Evolutionary conservation across 2,113 vertebrate species (phyloP).

Genomic region (Rissa tridactyla): DNA sequence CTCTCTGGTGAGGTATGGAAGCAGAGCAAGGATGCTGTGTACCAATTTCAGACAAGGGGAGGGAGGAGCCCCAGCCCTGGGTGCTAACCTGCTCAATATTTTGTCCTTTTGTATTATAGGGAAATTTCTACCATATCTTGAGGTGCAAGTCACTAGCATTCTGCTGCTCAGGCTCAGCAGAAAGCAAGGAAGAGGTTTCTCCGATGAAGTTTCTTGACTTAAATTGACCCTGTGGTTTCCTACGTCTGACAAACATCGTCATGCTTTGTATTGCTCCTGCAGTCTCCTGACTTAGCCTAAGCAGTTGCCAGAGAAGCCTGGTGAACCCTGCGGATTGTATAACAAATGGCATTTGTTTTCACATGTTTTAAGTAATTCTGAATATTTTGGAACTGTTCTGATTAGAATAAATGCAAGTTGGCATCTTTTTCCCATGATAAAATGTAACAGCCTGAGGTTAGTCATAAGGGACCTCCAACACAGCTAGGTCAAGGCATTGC

Average conservation of each 20-base stretch:
- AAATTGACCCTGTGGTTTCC: not conserved
- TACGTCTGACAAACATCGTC: not conserved
- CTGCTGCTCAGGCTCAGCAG: not conserved
- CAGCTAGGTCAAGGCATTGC: not conserved
- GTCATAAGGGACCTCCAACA: not conserved
- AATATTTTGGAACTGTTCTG: not conserved
- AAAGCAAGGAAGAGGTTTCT: not conserved
- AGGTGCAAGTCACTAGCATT: not conserved
- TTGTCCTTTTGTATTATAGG: not conserved
- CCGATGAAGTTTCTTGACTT: not conserved
- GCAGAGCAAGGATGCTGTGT: not conserved
- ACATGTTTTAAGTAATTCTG: not conserved
- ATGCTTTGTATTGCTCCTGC: not conserved
- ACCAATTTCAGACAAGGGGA: not conserved
- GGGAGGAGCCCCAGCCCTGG: not conserved
- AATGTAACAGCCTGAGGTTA: not conserved
- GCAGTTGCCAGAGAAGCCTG: not conserved
- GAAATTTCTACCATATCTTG: not conserved
- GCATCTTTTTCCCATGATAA: not conserved
- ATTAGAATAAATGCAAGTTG: not conserved
- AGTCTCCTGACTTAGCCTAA: not conserved
- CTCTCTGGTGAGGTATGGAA: not conserved
- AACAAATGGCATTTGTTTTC: not conserved
- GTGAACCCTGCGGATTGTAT: not conserved
- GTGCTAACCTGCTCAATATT: not conserved